These are phyloP conservation scores for Cebuella pygmaea DNA, from an alignment of 2,797 vertebrate species.

Conservation along the genomic window DNA sequence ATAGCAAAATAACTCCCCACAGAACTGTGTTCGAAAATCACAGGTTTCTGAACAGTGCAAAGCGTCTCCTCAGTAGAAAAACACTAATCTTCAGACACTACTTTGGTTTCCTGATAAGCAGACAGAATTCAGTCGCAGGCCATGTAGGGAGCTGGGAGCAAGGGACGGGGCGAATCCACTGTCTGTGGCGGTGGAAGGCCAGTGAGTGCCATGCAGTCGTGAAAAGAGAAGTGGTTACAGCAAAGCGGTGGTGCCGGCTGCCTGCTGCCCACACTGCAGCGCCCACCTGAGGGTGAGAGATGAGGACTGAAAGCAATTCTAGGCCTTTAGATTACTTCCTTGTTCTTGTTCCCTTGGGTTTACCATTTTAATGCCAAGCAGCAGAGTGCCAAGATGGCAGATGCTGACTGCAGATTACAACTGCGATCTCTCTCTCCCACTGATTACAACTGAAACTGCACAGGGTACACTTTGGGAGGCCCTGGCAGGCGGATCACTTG, in stretches of 20 bases:
- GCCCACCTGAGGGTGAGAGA: too few species aligned
- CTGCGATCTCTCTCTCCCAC: background rate
- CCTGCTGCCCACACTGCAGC: background rate
- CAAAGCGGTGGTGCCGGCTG: background rate
- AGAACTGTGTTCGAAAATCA: background rate
- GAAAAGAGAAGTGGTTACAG: too few species aligned
- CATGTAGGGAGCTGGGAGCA: background rate
- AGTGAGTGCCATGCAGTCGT: fast-evolving
- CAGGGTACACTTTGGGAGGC: too few species aligned
- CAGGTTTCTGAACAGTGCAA: background rate
- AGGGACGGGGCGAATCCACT: background rate
- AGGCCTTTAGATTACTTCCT: background rate
- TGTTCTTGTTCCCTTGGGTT: background rate
- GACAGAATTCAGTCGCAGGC: fast-evolving
- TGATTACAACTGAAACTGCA: background rate
- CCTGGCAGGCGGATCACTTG: too few species aligned
- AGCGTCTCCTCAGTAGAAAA: background rate
- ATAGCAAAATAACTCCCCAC: background rate
- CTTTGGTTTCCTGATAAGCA: background rate
- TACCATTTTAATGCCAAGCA: background rate
- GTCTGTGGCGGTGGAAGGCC: too few species aligned
- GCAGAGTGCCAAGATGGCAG: background rate
- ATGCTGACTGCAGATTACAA: background rate
- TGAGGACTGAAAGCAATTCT: background rate
- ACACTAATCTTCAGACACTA: background rate